Evolutionary conservation across 1,140 invertebrate genomes (phyloP), one percentile per base, ranked within the genome.

Genomic region (Hestina assimilis): DNA sequence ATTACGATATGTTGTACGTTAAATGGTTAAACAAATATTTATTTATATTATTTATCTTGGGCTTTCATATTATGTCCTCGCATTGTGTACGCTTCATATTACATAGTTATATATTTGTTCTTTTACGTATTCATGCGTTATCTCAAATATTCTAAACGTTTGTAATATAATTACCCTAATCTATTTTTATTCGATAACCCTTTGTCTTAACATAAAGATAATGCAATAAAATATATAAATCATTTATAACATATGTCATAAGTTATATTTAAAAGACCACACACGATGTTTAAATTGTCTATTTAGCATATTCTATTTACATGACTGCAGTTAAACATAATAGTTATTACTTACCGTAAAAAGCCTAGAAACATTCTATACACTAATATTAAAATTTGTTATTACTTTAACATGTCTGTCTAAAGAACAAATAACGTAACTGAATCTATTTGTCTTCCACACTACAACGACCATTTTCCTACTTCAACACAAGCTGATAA

Each of bases 381-480:
- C n/a, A n/a, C n/a, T n/a, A n/a, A n/a, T n/a, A n/a, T n/a, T n/a
- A n/a, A n/a, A n/a, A n/a, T n/a, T n/a, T n/a, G n/a, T n/a, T n/a
- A n/a, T n/a, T n/a, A n/a, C n/a, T n/a, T n/a, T n/a, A n/a, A n/a
- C n/a, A n/a, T n/a, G 29, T 31, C 46, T 21, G 19, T 48, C 20
- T 33, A 17, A 20, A 31, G 29, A 41, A 29, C 33, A 42, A 42
- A 42, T 42, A 52, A 53, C 48, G 55, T 51, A 63, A 63, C 54
- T 54, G 43, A 63, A 63, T 63, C 55, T 59, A 51, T 63, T 58
- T 58, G 45, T 47, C 53, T 56, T 54, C 48, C 47, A 47, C 52
- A 50, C 43, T 41, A 21, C 45, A 26, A 17, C 53, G 53, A 45
- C 47, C 47, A 52, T 64, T 64, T 64, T 55, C 55, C 55, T 58